Base-by-base conservation (phyloP, 2,797 vertebrate genomes). In the Sebastiscus tertius region DNA sequence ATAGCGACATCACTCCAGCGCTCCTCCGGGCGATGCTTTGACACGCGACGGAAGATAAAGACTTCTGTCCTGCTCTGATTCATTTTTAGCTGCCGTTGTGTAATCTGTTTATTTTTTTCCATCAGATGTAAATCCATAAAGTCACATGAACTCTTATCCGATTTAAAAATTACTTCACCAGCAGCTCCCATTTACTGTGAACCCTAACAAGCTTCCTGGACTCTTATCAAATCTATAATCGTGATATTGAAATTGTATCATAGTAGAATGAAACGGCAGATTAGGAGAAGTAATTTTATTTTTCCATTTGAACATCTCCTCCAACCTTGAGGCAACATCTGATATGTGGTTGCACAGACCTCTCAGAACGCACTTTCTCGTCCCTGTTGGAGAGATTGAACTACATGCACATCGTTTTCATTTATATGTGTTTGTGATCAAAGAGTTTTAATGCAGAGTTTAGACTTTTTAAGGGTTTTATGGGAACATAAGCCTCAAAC, bases 61-160 rank as follows among this genome's bases (percentile, higher is more conserved):
- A 79, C 72, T 63, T 74, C 54, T 61, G 76, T 71, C 63, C 79
- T 66, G 67, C 75, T 72, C 72, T 1, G 54, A n/a, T 75, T 85
- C 27, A 27, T 68, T 77, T 73, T 58, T 9, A 70, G 66, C 59
- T 10, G 36, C 52, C 8, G 70, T 80, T 81, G 88, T 85, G 81
- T 89, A 86, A 90, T 89, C 84, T 81, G 81, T 89, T 86, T 85
- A 72, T 79, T 80, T 72, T 14, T 39, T 70, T 26, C 64, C 68
- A 55, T 87, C 78, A 42, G 79, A 91, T 83, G 63, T 65, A 72
- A 83, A 76, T 55, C 75, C 39, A 13, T 54, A 8, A 68, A 87
- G 85, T 89, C 85, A 74, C 85, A 42, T 67, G 77, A 79, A 77
- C 89, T 79, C 66, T 66, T 85, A 91, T 93, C 86, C 13, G 26